Evolutionary conservation across 1,140 invertebrate genomes (phyloP).

Genomic region (Arion vulgaris): DNA sequence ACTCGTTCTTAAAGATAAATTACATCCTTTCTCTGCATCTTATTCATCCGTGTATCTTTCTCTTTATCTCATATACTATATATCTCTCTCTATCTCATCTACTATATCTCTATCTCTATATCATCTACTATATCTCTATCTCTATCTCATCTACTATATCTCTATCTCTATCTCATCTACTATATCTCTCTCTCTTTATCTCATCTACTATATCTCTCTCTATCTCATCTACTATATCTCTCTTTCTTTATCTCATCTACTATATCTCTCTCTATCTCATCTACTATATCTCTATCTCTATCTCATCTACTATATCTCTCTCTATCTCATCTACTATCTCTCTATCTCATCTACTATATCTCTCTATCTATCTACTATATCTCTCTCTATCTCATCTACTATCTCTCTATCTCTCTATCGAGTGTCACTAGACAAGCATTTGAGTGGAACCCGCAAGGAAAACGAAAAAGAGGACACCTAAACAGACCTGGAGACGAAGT

Average conservation of each 20-base stretch:
- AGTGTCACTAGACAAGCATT: too few species aligned
- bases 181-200: slow-evolving; percentile 11
- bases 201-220: background rate
- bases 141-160: background rate
- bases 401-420: too few species aligned
- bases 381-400: too few species aligned
- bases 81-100: background rate
- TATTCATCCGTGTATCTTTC: background rate
- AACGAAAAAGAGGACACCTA: too few species aligned
- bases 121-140: background rate
- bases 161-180: background rate
- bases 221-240: background rate
- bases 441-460: too few species aligned
- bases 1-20: too few species aligned
- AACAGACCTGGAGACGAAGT: too few species aligned
- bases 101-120: background rate
- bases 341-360: background rate
- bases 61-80: background rate
- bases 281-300: too few species aligned
- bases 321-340: background rate
- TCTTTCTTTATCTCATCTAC: background rate
- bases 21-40: background rate
- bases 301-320: background rate
- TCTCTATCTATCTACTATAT: background rate
- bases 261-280: background rate